phyloP scores from a whole-genome alignment of 2,888 invertebrate genomes.

The Steinernema carpocapsae region DNA sequence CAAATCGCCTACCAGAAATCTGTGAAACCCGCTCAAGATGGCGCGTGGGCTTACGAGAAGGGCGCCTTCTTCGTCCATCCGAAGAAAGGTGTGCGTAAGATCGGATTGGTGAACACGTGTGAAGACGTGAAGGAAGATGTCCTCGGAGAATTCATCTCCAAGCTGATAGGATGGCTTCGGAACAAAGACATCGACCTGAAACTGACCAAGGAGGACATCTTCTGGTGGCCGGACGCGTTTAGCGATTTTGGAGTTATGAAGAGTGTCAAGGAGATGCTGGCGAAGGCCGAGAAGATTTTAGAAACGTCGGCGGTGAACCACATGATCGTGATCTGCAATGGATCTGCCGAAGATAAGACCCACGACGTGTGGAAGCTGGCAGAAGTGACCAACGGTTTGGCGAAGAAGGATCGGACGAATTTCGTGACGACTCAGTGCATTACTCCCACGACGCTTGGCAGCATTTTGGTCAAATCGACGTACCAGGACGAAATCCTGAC shows the following conservation, averaged over 20 bases:
- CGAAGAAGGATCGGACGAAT: too few relatives aligned
- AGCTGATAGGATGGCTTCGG: background rate
- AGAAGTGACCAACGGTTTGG: background rate
- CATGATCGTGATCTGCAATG: conserved; percentile 18
- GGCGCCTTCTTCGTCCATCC: background rate
- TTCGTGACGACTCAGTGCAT: conserved; percentile 24
- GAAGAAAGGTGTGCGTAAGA: background rate
- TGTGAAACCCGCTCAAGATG: background rate
- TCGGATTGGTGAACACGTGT: conserved; percentile 13
- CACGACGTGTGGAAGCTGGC: conserved; percentile 30
- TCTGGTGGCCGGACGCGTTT: background rate
- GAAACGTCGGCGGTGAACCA: background rate
- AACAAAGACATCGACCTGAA: background rate
- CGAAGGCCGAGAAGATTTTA: background rate
- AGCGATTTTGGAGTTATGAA: background rate
- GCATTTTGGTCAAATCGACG: background rate
- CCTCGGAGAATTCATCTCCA: background rate
- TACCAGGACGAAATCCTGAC: background rate
- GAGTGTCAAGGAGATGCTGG: conserved; percentile 9
- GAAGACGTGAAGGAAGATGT: background rate
- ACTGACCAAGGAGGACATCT: background rate
- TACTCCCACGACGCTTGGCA: background rate
- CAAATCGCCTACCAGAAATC: background rate
- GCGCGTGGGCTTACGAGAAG: background rate
- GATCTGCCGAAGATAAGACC: background rate